These are phyloP conservation scores for Mimas tiliae DNA, from an alignment of 2,888 invertebrate species.

Conservation along the genomic window DNA sequence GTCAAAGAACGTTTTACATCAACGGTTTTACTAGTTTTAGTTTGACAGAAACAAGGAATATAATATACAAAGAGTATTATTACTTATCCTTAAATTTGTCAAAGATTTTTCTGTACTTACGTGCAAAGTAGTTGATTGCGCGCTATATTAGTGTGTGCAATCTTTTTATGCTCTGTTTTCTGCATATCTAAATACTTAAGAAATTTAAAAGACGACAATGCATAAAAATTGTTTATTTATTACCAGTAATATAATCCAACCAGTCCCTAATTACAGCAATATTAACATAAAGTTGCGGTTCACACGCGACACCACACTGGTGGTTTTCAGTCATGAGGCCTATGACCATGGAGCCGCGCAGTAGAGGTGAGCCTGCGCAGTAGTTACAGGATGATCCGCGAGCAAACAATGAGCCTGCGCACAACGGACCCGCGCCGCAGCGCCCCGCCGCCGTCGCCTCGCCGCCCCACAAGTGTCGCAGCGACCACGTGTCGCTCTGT, in stretches of 20 bases:
- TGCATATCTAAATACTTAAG: too few species aligned
- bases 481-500: constrained; percentile 38
- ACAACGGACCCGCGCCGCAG: constrained; percentile 41
- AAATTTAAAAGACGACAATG: not conserved
- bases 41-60: too few species aligned
- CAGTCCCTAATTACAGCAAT: constrained; percentile 56
- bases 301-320: constrained; percentile 63
- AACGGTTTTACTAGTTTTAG: too few species aligned
- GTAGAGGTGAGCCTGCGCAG: constrained; percentile 69
- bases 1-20: too few species aligned
- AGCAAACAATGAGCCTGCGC: constrained; percentile 47
- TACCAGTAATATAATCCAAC: constrained; percentile 49
- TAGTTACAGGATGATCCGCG: constrained; percentile 55
- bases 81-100: too few species aligned
- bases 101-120: too few species aligned
- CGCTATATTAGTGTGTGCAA: too few species aligned
- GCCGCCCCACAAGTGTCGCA: constrained; percentile 49
- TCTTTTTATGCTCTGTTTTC: too few species aligned
- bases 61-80: too few species aligned
- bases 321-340: constrained; percentile 57
- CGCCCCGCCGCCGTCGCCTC: constrained; percentile 41
- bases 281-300: constrained; percentile 62
- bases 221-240: constrained; percentile 36
- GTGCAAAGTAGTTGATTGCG: too few species aligned
- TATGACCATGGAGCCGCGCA: constrained; percentile 47